A percentile compares a stretch with the other conserved stretches of the same genome.
These are phyloP conservation scores for Drosophila novamexicana DNA, from an alignment of 1,140 invertebrate species.

Conservation along the genomic window DNA sequence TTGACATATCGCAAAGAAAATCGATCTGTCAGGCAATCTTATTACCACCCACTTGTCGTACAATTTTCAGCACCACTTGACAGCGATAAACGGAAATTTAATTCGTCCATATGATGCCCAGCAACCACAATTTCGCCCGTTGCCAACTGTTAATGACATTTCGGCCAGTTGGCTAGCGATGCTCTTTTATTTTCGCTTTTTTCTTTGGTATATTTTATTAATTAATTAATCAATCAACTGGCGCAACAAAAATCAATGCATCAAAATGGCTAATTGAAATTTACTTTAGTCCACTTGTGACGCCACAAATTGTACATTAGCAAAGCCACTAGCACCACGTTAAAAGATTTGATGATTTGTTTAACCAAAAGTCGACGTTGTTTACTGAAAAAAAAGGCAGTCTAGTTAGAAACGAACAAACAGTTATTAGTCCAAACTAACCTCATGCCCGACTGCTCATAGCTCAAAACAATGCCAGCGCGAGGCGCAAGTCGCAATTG, in stretches of 20 bases:
- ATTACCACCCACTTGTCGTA: slow-evolving; percentile 14
- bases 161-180: slow-evolving; percentile 16
- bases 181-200: slow-evolving; percentile 10
- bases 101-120: slow-evolving; percentile 45
- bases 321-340: slow-evolving; percentile 72
- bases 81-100: slow-evolving; percentile 61
- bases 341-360: slow-evolving; percentile 72
- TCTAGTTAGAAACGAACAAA: not conserved
- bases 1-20: not conserved
- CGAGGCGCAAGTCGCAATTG: slow-evolving; percentile 10
- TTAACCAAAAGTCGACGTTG: slow-evolving; percentile 67
- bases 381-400: slow-evolving; percentile 28
- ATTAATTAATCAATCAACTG: slow-evolving; percentile 74
- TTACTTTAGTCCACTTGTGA: slow-evolving; percentile 83
- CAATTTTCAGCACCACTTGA: slow-evolving; percentile 41
- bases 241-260: slow-evolving; percentile 22
- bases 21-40: slow-evolving; percentile 3
- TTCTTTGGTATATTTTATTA: slow-evolving; percentile 47
- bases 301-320: slow-evolving; percentile 78
- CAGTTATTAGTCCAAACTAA: slow-evolving; percentile 1
- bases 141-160: slow-evolving; percentile 69
- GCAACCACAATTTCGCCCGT: slow-evolving; percentile 20
- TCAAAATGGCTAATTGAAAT: slow-evolving; percentile 62
- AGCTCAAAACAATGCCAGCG: slow-evolving; percentile 23
- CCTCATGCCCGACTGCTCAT: slow-evolving; percentile 21